These are phyloP conservation scores for Polyploca ridens DNA, from an alignment of 2,888 invertebrate genomes.

Conservation along the genomic window DNA sequence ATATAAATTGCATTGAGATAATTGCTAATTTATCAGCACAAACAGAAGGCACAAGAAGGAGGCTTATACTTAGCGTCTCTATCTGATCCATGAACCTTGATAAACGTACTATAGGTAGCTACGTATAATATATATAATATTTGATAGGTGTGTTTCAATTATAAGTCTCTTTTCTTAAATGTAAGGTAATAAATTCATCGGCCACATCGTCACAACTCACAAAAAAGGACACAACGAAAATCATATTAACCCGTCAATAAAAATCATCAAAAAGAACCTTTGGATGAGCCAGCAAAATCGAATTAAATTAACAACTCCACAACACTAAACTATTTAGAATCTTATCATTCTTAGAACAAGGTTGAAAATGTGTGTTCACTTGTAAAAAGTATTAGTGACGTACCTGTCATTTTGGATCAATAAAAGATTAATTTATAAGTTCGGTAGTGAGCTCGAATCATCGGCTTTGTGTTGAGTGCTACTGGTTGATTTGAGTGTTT, in stretches of 20 bases:
- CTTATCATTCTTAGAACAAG: not conserved
- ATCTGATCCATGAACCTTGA: too few relatives aligned
- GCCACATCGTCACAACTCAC: not conserved
- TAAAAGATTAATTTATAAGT: slow-evolving; percentile 37
- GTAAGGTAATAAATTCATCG: not conserved
- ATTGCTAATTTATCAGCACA: too few relatives aligned
- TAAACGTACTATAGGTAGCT: too few relatives aligned
- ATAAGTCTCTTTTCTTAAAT: not conserved
- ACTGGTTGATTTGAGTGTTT: slow-evolving; percentile 17
- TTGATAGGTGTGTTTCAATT: too few relatives aligned
- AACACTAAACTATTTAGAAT: not conserved
- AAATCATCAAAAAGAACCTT: slow-evolving; percentile 7
- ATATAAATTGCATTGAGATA: too few relatives aligned
- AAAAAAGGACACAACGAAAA: not conserved
- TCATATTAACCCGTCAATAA: slow-evolving; percentile 3
- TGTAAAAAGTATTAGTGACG: not conserved
- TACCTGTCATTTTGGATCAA: slow-evolving; percentile 26
- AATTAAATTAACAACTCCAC: not conserved
- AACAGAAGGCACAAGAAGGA: too few relatives aligned
- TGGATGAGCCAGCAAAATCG: not conserved
- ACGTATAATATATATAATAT: too few relatives aligned
- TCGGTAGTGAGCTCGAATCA: slow-evolving; percentile 21
- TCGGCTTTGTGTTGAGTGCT: slow-evolving; percentile 22
- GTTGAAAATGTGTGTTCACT: not conserved
- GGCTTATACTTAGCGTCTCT: too few relatives aligned